Evolutionary conservation across 2,888 invertebrate species (phyloP).

Genomic region (Hirtodrosophila duncani): DNA sequence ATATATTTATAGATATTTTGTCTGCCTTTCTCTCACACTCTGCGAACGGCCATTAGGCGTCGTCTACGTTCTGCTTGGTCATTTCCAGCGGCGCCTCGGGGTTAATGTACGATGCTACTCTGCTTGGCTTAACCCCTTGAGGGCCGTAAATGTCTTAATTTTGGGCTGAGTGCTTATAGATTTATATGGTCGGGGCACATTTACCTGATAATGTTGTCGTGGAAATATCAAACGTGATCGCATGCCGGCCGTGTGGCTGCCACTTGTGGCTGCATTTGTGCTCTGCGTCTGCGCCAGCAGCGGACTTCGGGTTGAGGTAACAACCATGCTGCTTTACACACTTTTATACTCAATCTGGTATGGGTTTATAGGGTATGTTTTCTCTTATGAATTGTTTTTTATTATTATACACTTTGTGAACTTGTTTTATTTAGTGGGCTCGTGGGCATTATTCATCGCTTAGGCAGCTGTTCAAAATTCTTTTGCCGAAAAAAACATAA

Average conservation of each 20-base stretch:
- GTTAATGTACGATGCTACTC: conserved; percentile 51
- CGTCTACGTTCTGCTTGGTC: conserved; percentile 29
- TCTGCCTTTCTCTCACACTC: conserved; percentile 46
- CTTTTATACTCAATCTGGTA: not conserved
- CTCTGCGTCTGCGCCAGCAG: conserved; percentile 61
- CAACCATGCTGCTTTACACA: conserved; percentile 61
- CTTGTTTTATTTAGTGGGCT: conserved; percentile 35
- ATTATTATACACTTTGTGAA: conserved; percentile 1
- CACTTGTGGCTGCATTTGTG: conserved; percentile 48
- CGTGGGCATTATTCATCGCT: conserved; percentile 51
- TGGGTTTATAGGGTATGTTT: conserved; percentile 2
- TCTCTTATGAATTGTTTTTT: conserved; percentile 2
- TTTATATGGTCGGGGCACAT: conserved; percentile 16
- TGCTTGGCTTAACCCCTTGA: conserved; percentile 6
- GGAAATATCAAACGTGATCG: conserved; percentile 76
- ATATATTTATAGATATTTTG: conserved; percentile 2
- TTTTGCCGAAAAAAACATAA: conserved; percentile 28
- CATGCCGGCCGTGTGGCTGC: conserved; percentile 55
- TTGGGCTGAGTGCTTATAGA: not conserved
- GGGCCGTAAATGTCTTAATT: not conserved
- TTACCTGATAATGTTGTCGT: conserved; percentile 74
- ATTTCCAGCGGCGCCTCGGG: conserved; percentile 55
- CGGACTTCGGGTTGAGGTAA: conserved; percentile 75
- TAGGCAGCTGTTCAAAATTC: conserved; percentile 19
- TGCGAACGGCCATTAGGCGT: conserved; percentile 30